Base-by-base conservation (phyloP, 2,113 vertebrate species). In the Atrichornis clamosus region DNA sequence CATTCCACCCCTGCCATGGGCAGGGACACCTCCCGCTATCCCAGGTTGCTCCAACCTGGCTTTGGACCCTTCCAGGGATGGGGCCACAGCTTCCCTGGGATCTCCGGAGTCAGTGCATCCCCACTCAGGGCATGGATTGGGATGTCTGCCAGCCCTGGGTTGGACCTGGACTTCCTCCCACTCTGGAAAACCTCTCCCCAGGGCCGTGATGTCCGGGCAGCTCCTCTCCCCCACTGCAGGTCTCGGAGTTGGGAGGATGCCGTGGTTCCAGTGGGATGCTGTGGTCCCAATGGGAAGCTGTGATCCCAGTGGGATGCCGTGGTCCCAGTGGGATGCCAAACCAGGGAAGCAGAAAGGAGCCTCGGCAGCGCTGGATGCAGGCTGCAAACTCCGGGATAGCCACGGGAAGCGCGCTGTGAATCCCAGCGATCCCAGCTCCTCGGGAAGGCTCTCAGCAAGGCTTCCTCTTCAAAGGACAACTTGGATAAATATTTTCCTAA, bases 401-500 rank as follows among this genome's bases (percentile, higher is more conserved):
- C 5, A 0, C 35, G 27, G 65, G 41, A 11, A 46, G 21, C 4
- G 4, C 1, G 19, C 69, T 1, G 20, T 41, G 28, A 13, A 14
- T 47, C 62, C 32, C 3, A 5, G 10, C 1, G 2, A 20, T 58
- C 41, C 50, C 62, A 27, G n/a, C 56, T 79, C 72, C 58, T 46
- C 13, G 2, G 58, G 77, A 86, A 87, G 39, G 67, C 67, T 79
- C 72, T 56, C 72, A 67, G 72, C 56, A 26, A 62, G 67, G 58
- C 50, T 28, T 52, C 18, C 68, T 22, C 77, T 80, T 86, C 91
- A 69, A 85, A 95, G 83, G 56, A 32, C 44, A 44, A 62, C 75
- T 62, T 14, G 56, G 22, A 74, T 41, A 81, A 93, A 90, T 58
- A 70, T 30, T 67, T 96, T 90, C 91, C 95, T 97, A 94, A 97